Conservation (phyloP, 1,140 invertebrate genomes). For the Telenomus remus region DNA sequence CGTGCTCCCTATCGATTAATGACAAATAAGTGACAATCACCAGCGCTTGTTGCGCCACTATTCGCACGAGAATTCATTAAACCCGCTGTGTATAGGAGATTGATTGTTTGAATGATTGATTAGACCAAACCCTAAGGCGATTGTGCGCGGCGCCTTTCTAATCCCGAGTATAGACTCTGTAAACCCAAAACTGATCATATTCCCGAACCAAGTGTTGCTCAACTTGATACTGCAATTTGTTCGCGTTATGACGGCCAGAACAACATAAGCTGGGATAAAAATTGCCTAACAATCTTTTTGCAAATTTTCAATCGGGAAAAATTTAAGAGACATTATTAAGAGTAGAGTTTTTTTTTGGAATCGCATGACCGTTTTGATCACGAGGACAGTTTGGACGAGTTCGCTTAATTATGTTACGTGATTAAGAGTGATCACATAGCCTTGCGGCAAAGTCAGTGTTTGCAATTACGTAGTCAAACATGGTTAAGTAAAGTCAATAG, state of each 20-base stretch:
- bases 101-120: conserved; percentile 56
- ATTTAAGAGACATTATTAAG: no score
- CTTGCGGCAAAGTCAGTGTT: no score
- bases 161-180: conserved; percentile 12
- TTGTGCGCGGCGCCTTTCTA: conserved; percentile 39
- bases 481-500: no score
- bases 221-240: conserved; percentile 36
- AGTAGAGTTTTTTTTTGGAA: no score
- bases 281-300: no score
- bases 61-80: conserved; percentile 40
- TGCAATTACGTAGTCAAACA: no score
- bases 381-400: no score
- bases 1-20: conserved; percentile 66
- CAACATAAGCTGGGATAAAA: no score
- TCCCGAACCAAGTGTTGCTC: conserved; percentile 21
- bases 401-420: no score
- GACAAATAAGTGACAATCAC: conserved; percentile 57
- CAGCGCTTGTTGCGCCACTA: conserved; percentile 32
- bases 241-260: conserved; percentile 3
- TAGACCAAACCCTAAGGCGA: conserved; percentile 36
- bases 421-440: no score
- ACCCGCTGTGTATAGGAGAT: conserved; percentile 26
- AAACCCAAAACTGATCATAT: conserved; percentile 29
- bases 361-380: no score
- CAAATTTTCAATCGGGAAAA: no score